Percentiles rank a stretch among this genome's conserved stretches.
These are phyloP conservation scores for Embiotoca jacksoni DNA, from an alignment of 2,113 vertebrate species.

Conservation along the genomic window DNA sequence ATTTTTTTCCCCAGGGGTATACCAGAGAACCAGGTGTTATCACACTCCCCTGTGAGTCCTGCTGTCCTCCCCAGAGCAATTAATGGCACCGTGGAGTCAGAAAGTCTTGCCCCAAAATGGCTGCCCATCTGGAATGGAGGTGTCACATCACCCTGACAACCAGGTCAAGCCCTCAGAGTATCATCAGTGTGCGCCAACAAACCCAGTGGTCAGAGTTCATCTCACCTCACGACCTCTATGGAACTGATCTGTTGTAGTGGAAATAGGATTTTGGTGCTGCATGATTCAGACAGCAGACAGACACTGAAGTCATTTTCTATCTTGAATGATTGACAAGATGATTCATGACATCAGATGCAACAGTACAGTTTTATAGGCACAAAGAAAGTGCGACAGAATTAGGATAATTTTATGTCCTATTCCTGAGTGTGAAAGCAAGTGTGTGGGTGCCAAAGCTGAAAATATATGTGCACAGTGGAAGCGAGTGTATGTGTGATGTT, in stretches of 20 bases:
- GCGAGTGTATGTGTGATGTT: slow-evolving; percentile 33
- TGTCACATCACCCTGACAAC: slow-evolving; percentile 78
- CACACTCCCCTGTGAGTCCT: slow-evolving; percentile 52
- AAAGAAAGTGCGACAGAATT: slow-evolving; percentile 31
- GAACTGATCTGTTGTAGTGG: slow-evolving; percentile 76
- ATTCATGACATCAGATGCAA: slow-evolving; percentile 36
- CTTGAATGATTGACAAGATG: slow-evolving; percentile 57
- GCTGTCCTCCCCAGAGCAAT: slow-evolving; percentile 69
- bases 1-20: slow-evolving; percentile 50
- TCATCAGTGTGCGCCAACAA: slow-evolving; percentile 72
- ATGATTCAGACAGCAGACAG: slow-evolving; percentile 54
- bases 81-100: slow-evolving; percentile 68
- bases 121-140: slow-evolving; percentile 67
- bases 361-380: slow-evolving; percentile 16
- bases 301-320: slow-evolving; percentile 40
- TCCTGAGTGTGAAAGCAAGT: not conserved
- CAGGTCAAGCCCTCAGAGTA: slow-evolving; percentile 71
- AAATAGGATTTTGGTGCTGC: slow-evolving; percentile 72
- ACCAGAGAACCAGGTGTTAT: slow-evolving; percentile 69
- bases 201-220: slow-evolving; percentile 63
- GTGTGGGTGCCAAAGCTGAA: slow-evolving; percentile 36
- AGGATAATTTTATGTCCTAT: slow-evolving; percentile 35
- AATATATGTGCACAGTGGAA: slow-evolving; percentile 34
- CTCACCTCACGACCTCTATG: slow-evolving; percentile 64
- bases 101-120: slow-evolving; percentile 71